phyloP scores from a whole-genome alignment of 2,113 vertebrate genomes.

The Gobio gobio region DNA sequence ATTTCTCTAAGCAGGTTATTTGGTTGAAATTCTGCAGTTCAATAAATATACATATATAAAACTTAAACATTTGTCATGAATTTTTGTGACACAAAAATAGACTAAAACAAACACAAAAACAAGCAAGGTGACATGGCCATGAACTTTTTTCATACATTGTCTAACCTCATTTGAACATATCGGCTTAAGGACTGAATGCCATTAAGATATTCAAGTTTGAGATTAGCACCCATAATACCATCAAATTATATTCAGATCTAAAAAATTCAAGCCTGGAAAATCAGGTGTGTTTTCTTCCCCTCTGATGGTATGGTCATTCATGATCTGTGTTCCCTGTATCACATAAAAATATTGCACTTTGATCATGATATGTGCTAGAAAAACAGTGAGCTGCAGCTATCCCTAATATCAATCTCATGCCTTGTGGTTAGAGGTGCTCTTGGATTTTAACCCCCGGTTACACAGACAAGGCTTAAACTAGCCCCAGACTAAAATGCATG shows the following conservation, averaged over 20 bases:
- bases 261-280: slow-evolving; percentile 2
- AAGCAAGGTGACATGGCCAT: not conserved
- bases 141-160: not conserved
- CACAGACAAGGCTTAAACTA: too few relatives aligned
- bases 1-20: slow-evolving; percentile 25
- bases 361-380: slow-evolving; percentile 18
- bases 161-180: not conserved
- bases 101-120: not conserved
- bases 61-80: not conserved
- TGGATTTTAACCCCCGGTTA: not conserved
- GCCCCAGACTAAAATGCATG: too few relatives aligned
- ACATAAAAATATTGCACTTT: slow-evolving; percentile 33
- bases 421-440: slow-evolving; percentile 11
- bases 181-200: not conserved
- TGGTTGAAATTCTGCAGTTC: slow-evolving; percentile 19
- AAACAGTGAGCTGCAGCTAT: not conserved
- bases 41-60: not conserved
- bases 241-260: not conserved
- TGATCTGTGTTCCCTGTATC: slow-evolving; percentile 19
- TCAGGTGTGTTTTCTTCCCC: not conserved
- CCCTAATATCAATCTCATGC: slow-evolving; percentile 15
- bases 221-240: not conserved
- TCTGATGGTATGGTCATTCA: not conserved
- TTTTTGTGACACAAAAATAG: slow-evolving; percentile 9
- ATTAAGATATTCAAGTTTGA: not conserved